These are phyloP conservation scores for Gymnoscopelus microlampas DNA, from an alignment of 2,797 vertebrate genomes.

Conservation along the genomic window DNA sequence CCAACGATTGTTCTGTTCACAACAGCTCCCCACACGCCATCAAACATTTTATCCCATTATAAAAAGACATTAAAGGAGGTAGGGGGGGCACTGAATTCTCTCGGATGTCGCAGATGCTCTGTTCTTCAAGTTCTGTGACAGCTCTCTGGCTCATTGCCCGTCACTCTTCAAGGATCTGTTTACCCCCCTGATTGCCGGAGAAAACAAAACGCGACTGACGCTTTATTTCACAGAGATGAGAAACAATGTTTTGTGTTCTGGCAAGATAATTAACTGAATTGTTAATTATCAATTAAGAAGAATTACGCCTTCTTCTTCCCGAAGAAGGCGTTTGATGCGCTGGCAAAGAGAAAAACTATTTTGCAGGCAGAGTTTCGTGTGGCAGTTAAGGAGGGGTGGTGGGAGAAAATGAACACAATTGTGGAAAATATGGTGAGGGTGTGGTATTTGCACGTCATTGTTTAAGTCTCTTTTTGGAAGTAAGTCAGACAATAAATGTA, in stretches of 20 bases:
- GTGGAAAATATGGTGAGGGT: conserved; percentile 47
- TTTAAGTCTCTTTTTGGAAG: conserved; percentile 46
- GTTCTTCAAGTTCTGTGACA: conserved; percentile 8
- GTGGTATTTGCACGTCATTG: conserved; percentile 34
- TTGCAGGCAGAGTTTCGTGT: conserved; percentile 42
- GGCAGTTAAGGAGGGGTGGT: conserved; percentile 52
- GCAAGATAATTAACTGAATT: conserved; percentile 74
- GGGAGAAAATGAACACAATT: conserved; percentile 54
- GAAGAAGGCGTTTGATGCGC: conserved; percentile 54
- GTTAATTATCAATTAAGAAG: no score
- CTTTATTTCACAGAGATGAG: conserved; percentile 30
- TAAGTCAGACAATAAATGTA: conserved; percentile 52
- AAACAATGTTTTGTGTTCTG: conserved; percentile 58
- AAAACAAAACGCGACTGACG: conserved; percentile 30
- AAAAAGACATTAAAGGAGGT: neutral
- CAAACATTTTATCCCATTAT: neutral
- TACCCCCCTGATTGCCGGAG: conserved; percentile 20
- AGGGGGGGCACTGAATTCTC: neutral
- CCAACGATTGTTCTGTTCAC: neutral
- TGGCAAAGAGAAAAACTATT: conserved; percentile 55
- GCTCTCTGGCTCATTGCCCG: neutral
- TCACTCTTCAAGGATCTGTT: conserved; percentile 27
- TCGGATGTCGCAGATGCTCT: neutral
- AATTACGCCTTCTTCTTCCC: no score
- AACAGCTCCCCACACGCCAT: neutral